Conservation (phyloP, 2,888 invertebrate species). For the Pristionchus arcanus region DNA sequence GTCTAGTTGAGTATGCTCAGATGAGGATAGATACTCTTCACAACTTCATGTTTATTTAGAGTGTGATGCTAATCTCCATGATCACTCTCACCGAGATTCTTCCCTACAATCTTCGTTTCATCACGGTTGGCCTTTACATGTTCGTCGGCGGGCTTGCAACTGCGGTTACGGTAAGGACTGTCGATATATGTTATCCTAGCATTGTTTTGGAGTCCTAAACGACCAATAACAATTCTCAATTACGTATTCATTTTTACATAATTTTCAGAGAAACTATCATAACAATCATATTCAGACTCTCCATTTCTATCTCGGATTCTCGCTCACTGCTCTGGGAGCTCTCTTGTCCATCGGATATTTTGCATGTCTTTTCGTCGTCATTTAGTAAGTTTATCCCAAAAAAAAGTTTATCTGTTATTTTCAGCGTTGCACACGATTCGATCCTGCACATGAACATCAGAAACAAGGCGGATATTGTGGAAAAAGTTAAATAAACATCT, state of each 20-base stretch:
- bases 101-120: not conserved
- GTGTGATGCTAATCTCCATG: not conserved
- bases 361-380: not conserved
- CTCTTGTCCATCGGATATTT: not conserved
- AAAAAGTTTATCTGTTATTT: not conserved
- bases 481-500: not conserved
- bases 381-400: not conserved
- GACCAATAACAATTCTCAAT: too few species aligned
- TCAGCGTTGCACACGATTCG: not conserved
- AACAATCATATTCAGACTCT: not conserved
- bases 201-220: too few species aligned
- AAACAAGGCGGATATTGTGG: not conserved
- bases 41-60: too few species aligned
- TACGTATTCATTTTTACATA: too few species aligned
- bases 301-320: not conserved
- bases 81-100: conserved; percentile 24
- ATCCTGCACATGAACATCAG: not conserved
- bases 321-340: not conserved
- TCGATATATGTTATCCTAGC: not conserved
- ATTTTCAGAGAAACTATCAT: not conserved
- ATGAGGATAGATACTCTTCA: too few species aligned
- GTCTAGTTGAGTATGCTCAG: too few species aligned
- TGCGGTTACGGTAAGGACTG: not conserved
- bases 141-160: not conserved
- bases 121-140: not conserved